phyloP scores from a whole-genome alignment of 2,888 invertebrate species.

The Linyphia triangularis region DNA sequence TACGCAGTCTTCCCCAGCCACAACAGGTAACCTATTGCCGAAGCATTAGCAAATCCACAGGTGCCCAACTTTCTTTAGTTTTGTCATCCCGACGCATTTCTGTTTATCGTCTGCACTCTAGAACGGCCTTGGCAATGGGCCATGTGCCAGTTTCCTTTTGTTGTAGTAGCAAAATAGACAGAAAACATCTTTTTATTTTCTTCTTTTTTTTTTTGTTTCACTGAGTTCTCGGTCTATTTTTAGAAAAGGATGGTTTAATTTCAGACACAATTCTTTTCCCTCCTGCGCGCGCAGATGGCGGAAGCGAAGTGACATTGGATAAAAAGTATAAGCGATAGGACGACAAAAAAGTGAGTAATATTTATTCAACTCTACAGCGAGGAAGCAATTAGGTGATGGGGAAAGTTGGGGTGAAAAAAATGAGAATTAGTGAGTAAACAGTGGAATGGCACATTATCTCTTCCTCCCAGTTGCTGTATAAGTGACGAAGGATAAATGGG shows the following conservation, averaged over 20 bases:
- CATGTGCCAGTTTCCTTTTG: neutral
- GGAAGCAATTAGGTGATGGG: neutral
- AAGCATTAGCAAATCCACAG: conserved; percentile 11
- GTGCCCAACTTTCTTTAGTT: neutral
- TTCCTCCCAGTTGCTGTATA: neutral
- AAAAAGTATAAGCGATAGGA: neutral
- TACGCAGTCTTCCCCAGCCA: neutral
- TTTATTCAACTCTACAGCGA: neutral
- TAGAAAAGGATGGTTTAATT: conserved; percentile 40
- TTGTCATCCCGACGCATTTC: neutral
- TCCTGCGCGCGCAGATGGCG: neutral
- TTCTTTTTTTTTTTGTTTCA: conserved; percentile 27
- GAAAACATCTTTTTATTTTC: neutral
- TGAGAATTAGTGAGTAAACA: neutral
- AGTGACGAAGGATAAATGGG: neutral
- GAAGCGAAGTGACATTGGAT: neutral
- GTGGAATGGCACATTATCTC: neutral
- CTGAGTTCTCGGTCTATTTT: conserved; percentile 34
- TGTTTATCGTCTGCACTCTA: neutral
- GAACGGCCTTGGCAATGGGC: conserved; percentile 16
- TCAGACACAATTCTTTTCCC: neutral
- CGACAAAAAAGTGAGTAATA: neutral
- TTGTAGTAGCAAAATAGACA: conserved; percentile 2
- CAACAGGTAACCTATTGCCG: neutral
- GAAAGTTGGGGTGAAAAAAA: neutral